Evolutionary conservation across 2,113 vertebrate genomes (phyloP), one percentile per base, ranked within the genome.

Genomic region (Percina caprodes): DNA sequence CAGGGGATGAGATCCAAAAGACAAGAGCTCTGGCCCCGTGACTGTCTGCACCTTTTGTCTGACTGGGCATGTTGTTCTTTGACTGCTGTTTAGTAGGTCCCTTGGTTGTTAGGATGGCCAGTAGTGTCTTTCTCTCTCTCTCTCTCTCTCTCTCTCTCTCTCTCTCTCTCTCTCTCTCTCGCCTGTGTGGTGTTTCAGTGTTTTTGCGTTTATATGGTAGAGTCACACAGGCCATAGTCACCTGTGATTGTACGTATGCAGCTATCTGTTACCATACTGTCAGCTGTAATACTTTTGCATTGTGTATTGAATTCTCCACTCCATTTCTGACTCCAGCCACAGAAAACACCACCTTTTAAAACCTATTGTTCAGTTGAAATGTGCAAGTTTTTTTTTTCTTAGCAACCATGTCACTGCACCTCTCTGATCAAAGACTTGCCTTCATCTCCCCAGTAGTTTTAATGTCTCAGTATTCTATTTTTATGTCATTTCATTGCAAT

Each of bases 401-500:
- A 18, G 18, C 60, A 39, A n/a, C 4, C 48, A 54, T 46, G 19
- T 24, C 69, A 11, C 46, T 15, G 30, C 45, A 48, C 23, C 21
- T 45, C 42, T 58, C 42, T 58, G 26, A 26, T 56, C 65, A 52
- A 12, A 67, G n/a, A 49, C 15, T 33, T 58, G 74, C 19, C 39
- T 74, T 42, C 8, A 46, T 84, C 45, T 70, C 52, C 21, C n/a
- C 19, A 54, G 42, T 52, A 13, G 48, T n/a, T 71, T 76, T 55
- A 24, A 24, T 23, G 4, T 23, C 52, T 62, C 13, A 2, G 61
- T 54, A 52, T 48, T 65, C n/a, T 61, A 24, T 75, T 84, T 79
- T 74, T 33, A 54, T 52, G 62, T 78, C 63, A 24, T 90, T 91
- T 90, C 88, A 61, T 59, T 74, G 62, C 84, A 85, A 85, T 92